Percentiles rank a stretch among this genome's conserved stretches.
Evolutionary conservation across 2,797 vertebrate species (phyloP).

Genomic region (Melanotaenia pygmaea): DNA sequence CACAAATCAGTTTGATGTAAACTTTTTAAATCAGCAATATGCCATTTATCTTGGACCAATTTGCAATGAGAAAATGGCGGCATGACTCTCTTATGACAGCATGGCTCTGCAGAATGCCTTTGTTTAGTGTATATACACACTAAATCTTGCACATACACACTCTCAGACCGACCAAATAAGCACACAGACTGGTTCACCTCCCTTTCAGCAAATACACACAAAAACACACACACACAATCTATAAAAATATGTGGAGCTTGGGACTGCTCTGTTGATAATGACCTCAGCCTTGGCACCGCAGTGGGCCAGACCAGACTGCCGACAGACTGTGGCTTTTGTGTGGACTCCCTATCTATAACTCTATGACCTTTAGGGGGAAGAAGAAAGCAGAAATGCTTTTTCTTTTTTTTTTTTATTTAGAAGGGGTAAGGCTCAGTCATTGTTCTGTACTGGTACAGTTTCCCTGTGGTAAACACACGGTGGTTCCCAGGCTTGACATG

Average conservation of each 20-base stretch:
- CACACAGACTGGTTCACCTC: slow-evolving; percentile 43
- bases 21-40: slow-evolving; percentile 75
- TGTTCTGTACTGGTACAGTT: slow-evolving; percentile 89
- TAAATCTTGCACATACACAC: slow-evolving; percentile 31
- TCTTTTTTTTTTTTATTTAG: slow-evolving; percentile 75
- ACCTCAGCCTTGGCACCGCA: slow-evolving; percentile 83
- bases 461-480: slow-evolving; percentile 90
- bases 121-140: slow-evolving; percentile 45
- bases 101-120: slow-evolving; percentile 43
- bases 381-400: slow-evolving; percentile 71
- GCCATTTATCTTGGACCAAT: slow-evolving; percentile 67
- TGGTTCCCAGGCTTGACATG: slow-evolving; percentile 88
- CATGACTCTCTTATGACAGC: slow-evolving; percentile 46
- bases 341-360: slow-evolving; percentile 82
- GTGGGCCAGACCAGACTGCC: slow-evolving; percentile 78
- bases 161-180: slow-evolving; percentile 48
- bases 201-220: slow-evolving; percentile 45
- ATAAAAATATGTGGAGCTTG: slow-evolving; percentile 81
- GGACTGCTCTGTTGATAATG: slow-evolving; percentile 80
- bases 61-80: slow-evolving; percentile 65
- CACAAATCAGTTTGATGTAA: slow-evolving; percentile 79
- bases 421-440: slow-evolving; percentile 86
- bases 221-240: slow-evolving; percentile 61
- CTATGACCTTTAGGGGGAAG: slow-evolving; percentile 75
- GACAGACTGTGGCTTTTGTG: slow-evolving; percentile 81